Evolutionary conservation across 1,140 invertebrate species (phyloP), one percentile per base, ranked within the genome.

Genomic region (Bombus breviceps): DNA sequence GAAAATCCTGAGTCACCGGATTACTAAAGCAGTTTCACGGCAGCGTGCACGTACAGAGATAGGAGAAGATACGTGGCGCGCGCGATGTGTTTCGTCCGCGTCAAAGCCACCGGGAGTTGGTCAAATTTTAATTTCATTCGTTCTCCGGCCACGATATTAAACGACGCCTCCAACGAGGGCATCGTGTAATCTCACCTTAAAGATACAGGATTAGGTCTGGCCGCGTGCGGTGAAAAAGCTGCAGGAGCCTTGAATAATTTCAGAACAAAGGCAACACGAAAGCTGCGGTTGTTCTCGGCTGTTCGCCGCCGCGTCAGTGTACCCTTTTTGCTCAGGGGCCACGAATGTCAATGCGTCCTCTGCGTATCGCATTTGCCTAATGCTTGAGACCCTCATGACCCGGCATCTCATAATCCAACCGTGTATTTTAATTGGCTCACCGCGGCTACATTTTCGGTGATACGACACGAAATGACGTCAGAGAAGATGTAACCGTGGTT

Each of bases 381-480:
- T 85, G 78, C 84, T 81, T 47, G 71, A 75, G 74, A 85, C 74
- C 84, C 79, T 81, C 78, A 43, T 85, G 85, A 83, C 73, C 85
- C 53, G 59, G 84, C 75, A 83, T 82, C 81, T 83, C 83, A 37
- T 86, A 83, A 84, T 87, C 71, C 82, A 57, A 74, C 66, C 86
- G 82, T 84, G 82, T 84, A 84, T 87, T 87, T 87, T 87, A 87
- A 87, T 87, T 87, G 59, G 73, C 74, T 79, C 66, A 3, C 78
- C 81, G 73, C 53, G 72, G 78, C 43, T 69, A 66, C 84, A 66
- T 81, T 85, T 81, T 81, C 79, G 59, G 66, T 68, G 84, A 81
- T 71, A 59, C 79, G 57, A 74, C 78, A 69, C 37, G 84, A 75
- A 75, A 85, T 85, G 73, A 80, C 83, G 32, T 62, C 77, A 43